Percentiles rank a stretch among this genome's conserved stretches.
phyloP scores from a whole-genome alignment of 1,140 invertebrate species.

The Bombus ignitus region DNA sequence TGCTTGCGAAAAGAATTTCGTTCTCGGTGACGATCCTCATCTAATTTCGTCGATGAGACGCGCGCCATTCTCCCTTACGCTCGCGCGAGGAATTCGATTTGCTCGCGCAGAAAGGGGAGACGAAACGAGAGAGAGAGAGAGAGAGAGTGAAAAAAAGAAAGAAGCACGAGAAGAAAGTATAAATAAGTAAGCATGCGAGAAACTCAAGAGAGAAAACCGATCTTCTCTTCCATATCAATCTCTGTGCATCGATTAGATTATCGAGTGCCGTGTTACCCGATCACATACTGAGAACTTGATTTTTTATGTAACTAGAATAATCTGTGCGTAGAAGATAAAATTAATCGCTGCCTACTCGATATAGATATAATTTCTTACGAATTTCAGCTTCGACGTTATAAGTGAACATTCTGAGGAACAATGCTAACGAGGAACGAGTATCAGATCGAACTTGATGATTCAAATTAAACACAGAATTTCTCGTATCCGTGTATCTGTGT shows the following conservation, averaged over 20 bases:
- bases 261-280: not conserved
- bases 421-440: not conserved
- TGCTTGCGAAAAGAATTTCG: slow-evolving; percentile 48
- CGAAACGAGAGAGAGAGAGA: not conserved
- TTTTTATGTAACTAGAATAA: not conserved
- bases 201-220: not conserved
- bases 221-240: not conserved
- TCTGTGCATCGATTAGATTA: not conserved
- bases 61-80: slow-evolving; percentile 20
- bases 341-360: not conserved
- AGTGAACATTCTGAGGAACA: not conserved
- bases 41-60: slow-evolving; percentile 52
- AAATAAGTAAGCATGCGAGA: not conserved
- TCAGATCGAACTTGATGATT: too few relatives aligned
- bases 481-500: not conserved
- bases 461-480: too few relatives aligned
- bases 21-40: slow-evolving; percentile 52
- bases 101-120: not conserved
- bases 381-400: not conserved
- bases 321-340: not conserved
- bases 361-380: too few relatives aligned
- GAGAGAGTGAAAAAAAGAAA: too few relatives aligned
- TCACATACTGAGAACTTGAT: not conserved
- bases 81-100: slow-evolving; percentile 27
- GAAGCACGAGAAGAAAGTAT: not conserved